Conservation (phyloP, 2,113 vertebrate species). For the Mesoclemmys tuberculata region DNA sequence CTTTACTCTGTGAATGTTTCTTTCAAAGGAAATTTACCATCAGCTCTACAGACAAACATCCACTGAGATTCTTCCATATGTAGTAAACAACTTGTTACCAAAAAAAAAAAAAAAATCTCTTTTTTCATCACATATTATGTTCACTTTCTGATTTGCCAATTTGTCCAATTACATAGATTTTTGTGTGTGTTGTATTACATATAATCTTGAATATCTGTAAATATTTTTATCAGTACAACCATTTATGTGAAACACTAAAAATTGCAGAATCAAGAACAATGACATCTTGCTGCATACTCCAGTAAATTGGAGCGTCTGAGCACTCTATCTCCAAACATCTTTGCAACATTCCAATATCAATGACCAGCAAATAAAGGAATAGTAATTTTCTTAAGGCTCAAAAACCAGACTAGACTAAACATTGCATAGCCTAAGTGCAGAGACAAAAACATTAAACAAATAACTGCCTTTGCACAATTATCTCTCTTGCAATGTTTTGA, state of each 20-base stretch:
- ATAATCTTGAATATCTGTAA: neutral
- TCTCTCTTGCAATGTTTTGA: constrained; percentile 10
- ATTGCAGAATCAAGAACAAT: neutral
- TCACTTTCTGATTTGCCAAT: constrained; percentile 7
- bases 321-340: accelerated
- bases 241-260: neutral
- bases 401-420: neutral
- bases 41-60: neutral
- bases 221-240: neutral
- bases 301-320: neutral
- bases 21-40: neutral
- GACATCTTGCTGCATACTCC: neutral
- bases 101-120: neutral
- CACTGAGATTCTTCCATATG: neutral
- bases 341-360: neutral
- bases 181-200: too few relatives aligned
- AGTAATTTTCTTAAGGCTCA: neutral
- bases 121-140: neutral
- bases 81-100: constrained; percentile 12
- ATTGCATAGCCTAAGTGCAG: neutral
- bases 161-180: too few relatives aligned
- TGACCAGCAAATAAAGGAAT: neutral
- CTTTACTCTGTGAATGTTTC: neutral
- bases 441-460: neutral
- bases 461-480: constrained; percentile 27